Percentiles rank a stretch among this genome's conserved stretches.
These are phyloP conservation scores for Ichneumoninae sp. DNA, from an alignment of 2,888 invertebrate species.

Conservation along the genomic window DNA sequence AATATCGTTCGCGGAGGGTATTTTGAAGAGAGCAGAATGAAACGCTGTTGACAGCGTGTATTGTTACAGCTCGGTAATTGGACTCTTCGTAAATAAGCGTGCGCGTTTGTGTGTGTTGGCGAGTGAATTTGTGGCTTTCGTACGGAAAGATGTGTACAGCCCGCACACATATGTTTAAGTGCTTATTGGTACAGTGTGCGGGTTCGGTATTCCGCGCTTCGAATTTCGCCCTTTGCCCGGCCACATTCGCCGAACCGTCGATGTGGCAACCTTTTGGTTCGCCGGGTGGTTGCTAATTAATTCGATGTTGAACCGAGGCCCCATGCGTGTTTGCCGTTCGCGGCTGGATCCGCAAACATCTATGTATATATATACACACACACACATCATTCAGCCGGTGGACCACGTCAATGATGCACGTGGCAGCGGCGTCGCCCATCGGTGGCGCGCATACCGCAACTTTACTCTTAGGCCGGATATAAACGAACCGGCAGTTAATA, in stretches of 20 bases:
- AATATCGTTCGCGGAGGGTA: background rate
- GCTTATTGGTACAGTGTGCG: constrained; percentile 7
- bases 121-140: background rate
- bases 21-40: background rate
- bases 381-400: constrained; percentile 12
- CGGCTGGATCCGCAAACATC: constrained; percentile 54
- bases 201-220: background rate
- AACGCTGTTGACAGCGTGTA: background rate
- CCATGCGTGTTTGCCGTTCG: constrained; percentile 59
- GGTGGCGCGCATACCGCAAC: background rate
- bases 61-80: background rate
- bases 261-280: constrained; percentile 54
- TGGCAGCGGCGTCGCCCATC: background rate
- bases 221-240: constrained; percentile 34
- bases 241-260: constrained; percentile 44
- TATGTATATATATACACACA: constrained; percentile 17
- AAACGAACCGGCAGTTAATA: background rate
- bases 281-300: constrained; percentile 69
- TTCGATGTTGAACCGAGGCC: constrained; percentile 62
- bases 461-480: background rate
- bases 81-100: background rate
- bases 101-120: background rate
- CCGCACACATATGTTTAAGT: background rate
- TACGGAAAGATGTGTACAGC: background rate
- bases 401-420: constrained; percentile 29